phyloP scores from a whole-genome alignment of 2,888 invertebrate species.

The Holacanthella duospinosa region DNA sequence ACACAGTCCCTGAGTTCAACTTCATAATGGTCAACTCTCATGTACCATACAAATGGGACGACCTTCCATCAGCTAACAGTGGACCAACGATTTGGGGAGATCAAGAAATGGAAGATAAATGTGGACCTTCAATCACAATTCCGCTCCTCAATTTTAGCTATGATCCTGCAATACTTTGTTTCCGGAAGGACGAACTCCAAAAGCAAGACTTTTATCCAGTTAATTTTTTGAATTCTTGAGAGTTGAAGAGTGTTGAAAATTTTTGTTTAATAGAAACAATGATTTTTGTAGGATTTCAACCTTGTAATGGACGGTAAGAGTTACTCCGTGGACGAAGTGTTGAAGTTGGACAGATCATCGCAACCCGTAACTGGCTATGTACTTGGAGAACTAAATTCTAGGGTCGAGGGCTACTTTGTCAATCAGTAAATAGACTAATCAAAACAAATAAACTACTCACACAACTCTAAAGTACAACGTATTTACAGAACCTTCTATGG shows the following conservation, averaged over 20 bases:
- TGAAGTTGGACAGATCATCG: background rate
- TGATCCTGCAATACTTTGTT: background rate
- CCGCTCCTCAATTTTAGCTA: background rate
- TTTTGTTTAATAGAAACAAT: background rate
- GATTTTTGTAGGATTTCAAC: background rate
- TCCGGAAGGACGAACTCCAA: background rate
- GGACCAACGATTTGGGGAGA: background rate
- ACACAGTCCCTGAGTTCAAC: background rate
- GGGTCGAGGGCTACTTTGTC: background rate
- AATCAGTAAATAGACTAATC: background rate
- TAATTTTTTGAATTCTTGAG: background rate
- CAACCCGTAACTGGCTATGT: conserved; percentile 1
- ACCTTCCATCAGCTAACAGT: background rate
- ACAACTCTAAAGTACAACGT: too few relatives aligned
- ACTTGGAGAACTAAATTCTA: background rate
- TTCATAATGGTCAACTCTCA: conserved; percentile 1
- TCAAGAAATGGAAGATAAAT: background rate
- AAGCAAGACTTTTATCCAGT: background rate
- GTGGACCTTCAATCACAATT: background rate
- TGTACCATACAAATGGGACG: background rate
- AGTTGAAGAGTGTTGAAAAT: background rate
- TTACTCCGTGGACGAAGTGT: background rate
- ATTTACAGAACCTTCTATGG: background rate
- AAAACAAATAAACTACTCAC: background rate
- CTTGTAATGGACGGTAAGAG: background rate